These are phyloP conservation scores for Selenia dentaria DNA, from an alignment of 2,888 invertebrate species.

Conservation along the genomic window DNA sequence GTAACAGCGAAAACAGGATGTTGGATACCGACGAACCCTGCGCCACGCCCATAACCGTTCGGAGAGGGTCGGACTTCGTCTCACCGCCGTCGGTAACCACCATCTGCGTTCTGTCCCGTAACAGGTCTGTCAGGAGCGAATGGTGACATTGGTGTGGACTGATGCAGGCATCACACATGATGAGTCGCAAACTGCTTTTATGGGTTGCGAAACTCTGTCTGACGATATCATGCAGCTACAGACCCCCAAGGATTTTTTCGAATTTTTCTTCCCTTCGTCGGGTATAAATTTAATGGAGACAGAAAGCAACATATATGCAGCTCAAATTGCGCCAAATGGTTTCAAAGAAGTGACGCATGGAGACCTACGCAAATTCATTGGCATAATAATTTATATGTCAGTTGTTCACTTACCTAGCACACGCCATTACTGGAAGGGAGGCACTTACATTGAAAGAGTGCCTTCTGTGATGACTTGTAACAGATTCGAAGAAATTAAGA, in stretches of 20 bases:
- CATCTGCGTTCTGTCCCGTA: too few relatives aligned
- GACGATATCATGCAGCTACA: not conserved
- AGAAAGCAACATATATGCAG: not conserved
- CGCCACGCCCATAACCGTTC: too few relatives aligned
- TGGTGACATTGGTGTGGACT: too few relatives aligned
- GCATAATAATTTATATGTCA: slow-evolving; percentile 30
- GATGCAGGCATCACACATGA: not conserved
- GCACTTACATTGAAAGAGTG: slow-evolving; percentile 28
- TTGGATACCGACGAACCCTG: too few relatives aligned
- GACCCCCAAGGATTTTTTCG: not conserved
- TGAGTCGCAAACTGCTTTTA: not conserved
- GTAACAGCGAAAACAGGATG: too few relatives aligned
- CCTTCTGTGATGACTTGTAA: slow-evolving; percentile 25
- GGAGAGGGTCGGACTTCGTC: too few relatives aligned
- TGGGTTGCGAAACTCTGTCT: not conserved
- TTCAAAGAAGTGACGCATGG: not conserved
- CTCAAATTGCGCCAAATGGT: not conserved
- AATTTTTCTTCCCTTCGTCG: not conserved
- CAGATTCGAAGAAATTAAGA: too few relatives aligned
- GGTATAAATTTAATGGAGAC: not conserved
- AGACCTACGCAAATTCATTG: slow-evolving; percentile 9
- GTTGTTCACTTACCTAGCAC: slow-evolving; percentile 33
- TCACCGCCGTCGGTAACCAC: too few relatives aligned
- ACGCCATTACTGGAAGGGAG: slow-evolving; percentile 34
- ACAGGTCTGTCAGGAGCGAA: too few relatives aligned